Evolutionary conservation across 2,797 vertebrate species (phyloP), one percentile per base, ranked within the genome.

Genomic region (Galagoides demidoff): DNA sequence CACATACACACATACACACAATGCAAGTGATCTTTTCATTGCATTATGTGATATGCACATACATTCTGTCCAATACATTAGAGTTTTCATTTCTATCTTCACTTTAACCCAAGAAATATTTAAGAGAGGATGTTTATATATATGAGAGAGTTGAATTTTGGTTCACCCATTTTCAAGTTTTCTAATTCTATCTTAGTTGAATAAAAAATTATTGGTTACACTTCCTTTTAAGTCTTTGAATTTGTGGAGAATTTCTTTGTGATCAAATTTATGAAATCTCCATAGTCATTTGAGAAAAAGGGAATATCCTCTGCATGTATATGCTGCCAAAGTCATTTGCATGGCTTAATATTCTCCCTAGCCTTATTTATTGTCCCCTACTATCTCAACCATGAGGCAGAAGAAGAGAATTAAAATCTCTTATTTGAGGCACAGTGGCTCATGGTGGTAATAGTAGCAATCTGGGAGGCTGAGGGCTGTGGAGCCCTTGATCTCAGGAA

Each of bases 81-180:
- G 19, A 37, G n/a, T 61, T 77, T 87, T 73, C 34, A 12, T 81
- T 90, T 90, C 49, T 14, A 90, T 83, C 84, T 92, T 79, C 14
- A 90, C 45, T 92, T 68, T 90, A 43, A 92, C 55, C n/a, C 34
- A 39, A 70, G 29, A 61, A 90, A 87, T 73, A 90, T 70, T 57
- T 66, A 86, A 84, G 9, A 94, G 16, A 68, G 27, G 27, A 3
- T 74, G 31, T 81, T 73, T 85, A 68, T 7, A 87, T 71, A n/a
- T n/a, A n/a, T 61, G 22, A 68, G 14, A 27, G 55, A 86, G 55
- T 83, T 59, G 10, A 89, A 83, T 76, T 95, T 89, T 43, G 59
- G 6, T 49, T 83, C 19, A 61, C 7, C 11, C 10, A 76, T 71
- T 79, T 70, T 93, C 64, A 92, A 68, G 37, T 49, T 90, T 78